Percentiles rank a stretch among this genome's conserved stretches.
These are phyloP conservation scores for Lates calcarifer DNA, from an alignment of 2,113 vertebrate genomes.

Conservation along the genomic window DNA sequence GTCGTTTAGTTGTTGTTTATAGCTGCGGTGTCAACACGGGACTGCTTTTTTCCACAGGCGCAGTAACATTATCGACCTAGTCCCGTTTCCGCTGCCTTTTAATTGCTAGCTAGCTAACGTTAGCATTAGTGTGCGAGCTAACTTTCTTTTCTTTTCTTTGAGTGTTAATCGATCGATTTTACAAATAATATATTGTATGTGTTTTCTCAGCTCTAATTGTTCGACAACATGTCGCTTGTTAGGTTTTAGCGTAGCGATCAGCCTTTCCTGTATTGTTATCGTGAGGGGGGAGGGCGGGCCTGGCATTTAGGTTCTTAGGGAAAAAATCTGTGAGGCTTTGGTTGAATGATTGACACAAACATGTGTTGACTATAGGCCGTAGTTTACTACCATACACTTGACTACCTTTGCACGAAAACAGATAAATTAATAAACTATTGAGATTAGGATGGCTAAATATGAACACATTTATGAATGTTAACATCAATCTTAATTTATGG, in stretches of 20 bases:
- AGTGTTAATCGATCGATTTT: not conserved
- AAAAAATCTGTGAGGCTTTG: not conserved
- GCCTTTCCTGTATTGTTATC: not conserved
- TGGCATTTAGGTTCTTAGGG: not conserved
- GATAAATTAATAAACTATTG: not conserved
- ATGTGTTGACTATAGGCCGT: not conserved
- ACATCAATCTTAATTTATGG: not conserved
- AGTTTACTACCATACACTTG: not conserved
- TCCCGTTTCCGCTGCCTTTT: not conserved
- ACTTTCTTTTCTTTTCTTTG: not conserved
- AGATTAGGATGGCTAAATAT: not conserved
- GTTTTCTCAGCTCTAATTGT: not conserved
- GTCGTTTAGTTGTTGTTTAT: not conserved
- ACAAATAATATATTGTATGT: not conserved
- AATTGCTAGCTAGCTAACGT: constrained; percentile 11
- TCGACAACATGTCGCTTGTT: not conserved
- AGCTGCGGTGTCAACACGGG: not conserved
- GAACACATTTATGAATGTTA: no score
- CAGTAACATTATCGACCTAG: not conserved
- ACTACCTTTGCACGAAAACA: not conserved
- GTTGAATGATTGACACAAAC: constrained; percentile 29
- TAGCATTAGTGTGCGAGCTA: constrained; percentile 1
- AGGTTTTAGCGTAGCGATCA: not conserved
- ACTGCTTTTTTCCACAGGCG: not conserved
- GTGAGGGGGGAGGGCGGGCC: not conserved